Base-by-base conservation (phyloP, 2,888 invertebrate species). In the Dolichopus griseipennis region DNA sequence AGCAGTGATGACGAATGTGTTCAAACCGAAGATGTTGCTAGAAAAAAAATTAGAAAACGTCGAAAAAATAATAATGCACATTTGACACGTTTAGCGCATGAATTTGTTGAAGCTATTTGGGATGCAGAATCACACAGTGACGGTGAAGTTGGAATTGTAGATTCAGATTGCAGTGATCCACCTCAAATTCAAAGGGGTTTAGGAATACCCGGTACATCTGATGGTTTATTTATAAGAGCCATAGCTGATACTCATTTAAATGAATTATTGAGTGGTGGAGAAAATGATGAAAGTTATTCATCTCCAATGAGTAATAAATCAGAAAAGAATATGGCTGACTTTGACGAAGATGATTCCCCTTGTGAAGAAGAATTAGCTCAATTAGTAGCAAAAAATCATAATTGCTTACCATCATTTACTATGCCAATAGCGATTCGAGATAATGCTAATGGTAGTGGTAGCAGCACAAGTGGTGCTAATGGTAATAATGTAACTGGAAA, bases 261-360 rank as follows among this genome's bases (percentile, higher is more conserved):
- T 67, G 81, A 81, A 64, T 73, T 81, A 43, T 69, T 82, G 8
- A 86, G 85, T 72, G 87, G 86, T 0, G 88, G 87, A 68, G 90
- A 90, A 74, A 89, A 88, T 68, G 89, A 89, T 75, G 94, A 93
- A n/a, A 94, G 94, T 76, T 93, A 94, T 74, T 95, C 95, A n/a
- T 95, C 95, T 0, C 87, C 92, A 43, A 89, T 94, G 83, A 95
- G 94, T 71, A 93, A 92, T 74, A 95, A 95, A 82, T 95, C 95
- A 2, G 95, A 95, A 75, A 94, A 95, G 74, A 95, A 95, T 79
- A 90, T 95, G 87, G 94, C 93, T 0, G 95, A 96, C 80, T 91
- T 96, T 76, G 96, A 96, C 76, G 95, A 95, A 7, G 88, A 89
- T 75, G 93, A 93, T 76, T 93, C 93, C 10, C 92, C 90, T 1